Base-by-base conservation (phyloP, 2,888 invertebrate species). In the Oasisia sp. region DNA sequence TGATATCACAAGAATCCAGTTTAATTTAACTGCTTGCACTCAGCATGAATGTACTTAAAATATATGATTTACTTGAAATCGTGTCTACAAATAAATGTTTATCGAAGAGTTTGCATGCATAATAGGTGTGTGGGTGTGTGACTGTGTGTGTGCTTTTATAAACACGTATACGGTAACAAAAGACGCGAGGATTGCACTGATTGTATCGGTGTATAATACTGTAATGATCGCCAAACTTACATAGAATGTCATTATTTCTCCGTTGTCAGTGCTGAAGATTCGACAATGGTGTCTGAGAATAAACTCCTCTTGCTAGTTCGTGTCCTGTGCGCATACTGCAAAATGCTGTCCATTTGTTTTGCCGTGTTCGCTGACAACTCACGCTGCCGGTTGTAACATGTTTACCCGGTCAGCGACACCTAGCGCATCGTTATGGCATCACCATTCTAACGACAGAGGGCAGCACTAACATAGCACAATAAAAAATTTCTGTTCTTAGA, bases 91-190 rank as follows among this genome's bases (percentile, higher is more conserved):
- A 74, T 74, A 74, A 19, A 5, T 74, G 27, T 74, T 74, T 27
- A 19, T 27, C 14, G 74, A 19, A 74, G 74, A 19, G 19, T 3
- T 74, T 74, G 74, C 74, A 74, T 74, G 27, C 74, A 74, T 74
- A 74, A 74, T 38, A 38, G 38, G 38, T 38, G 38, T 38, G 38
- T 38, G 38, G 38, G 38, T 38, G 74, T 74, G 19, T 19, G 74
- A 2, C 3, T 27, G 14, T 14, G 74, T 0, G 27, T 74, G 74
- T 74, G 74, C n/a, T 74, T 74, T 27, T 74, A 74, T 74, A n/a
- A 74, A 27, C 74, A 74, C 74, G 74, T 74, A 74, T 74, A 74
- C 74, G 74, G 74, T 74, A 27, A 74, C 74, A 74, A 74, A 56
- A 74, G 74, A 74, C 74, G 74, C 74, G 19, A 74, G 74, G n/a